These are phyloP conservation scores for Battus philenor DNA, from an alignment of 1,140 invertebrate genomes.

Conservation along the genomic window DNA sequence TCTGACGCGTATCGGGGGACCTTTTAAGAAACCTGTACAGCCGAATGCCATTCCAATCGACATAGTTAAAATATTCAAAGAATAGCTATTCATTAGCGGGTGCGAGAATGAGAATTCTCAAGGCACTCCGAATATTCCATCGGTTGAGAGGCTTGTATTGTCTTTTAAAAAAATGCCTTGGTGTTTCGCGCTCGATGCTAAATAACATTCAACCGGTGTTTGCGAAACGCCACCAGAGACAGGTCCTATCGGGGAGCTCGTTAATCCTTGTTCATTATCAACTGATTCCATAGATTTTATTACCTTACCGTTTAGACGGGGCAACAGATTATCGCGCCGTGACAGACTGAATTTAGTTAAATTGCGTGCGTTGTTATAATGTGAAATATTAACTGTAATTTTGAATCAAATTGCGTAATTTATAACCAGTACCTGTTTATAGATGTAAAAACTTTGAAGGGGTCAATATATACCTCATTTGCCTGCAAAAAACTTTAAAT, in stretches of 20 bases:
- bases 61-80: slow-evolving; percentile 74
- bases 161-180: slow-evolving; percentile 68
- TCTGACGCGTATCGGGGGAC: slow-evolving; percentile 61
- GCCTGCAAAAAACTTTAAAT: too few relatives aligned
- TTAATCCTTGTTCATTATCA: slow-evolving; percentile 63
- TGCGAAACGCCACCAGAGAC: slow-evolving; percentile 38
- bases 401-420: too few relatives aligned
- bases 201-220: slow-evolving; percentile 53
- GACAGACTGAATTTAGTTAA: too few relatives aligned
- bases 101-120: slow-evolving; percentile 73
- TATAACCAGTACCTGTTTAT: too few relatives aligned
- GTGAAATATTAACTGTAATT: too few relatives aligned
- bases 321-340: slow-evolving; percentile 24
- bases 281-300: slow-evolving; percentile 50
- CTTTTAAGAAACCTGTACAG: slow-evolving; percentile 73
- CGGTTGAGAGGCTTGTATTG: slow-evolving; percentile 63
- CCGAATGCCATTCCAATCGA: slow-evolving; percentile 67
- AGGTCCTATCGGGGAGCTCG: slow-evolving; percentile 30
- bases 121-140: slow-evolving; percentile 68
- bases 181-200: slow-evolving; percentile 46
- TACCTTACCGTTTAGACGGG: slow-evolving; percentile 38
- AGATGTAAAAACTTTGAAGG: too few relatives aligned
- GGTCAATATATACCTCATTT: too few relatives aligned
- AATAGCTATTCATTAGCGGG: slow-evolving; percentile 75
- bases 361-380: too few relatives aligned